phyloP scores from a whole-genome alignment of 2,888 invertebrate genomes.

The Prenolepis imparis region DNA sequence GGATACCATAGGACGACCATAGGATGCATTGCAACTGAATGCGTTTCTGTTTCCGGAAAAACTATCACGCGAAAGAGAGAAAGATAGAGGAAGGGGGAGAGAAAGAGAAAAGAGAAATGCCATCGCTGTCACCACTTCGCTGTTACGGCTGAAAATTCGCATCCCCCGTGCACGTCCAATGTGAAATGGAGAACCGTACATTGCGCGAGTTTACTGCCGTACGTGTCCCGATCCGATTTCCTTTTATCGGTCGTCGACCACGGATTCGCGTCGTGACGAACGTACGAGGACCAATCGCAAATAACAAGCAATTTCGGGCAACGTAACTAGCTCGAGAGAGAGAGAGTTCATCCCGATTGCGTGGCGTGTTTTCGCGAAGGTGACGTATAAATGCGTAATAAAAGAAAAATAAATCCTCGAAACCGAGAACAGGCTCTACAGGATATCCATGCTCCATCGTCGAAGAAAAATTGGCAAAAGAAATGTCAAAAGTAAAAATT shows the following conservation, averaged over 20 bases:
- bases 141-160: constrained; percentile 42
- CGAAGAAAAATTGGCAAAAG: background rate
- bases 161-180: constrained; percentile 31
- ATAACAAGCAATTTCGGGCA: constrained; percentile 46
- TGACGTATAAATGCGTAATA: constrained; percentile 4
- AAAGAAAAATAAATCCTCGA: background rate
- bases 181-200: constrained; percentile 45
- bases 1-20: background rate
- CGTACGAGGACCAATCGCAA: constrained; percentile 48
- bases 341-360: constrained; percentile 42
- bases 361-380: background rate
- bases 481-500: background rate
- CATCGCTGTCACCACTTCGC: constrained; percentile 41
- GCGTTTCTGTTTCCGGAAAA: background rate
- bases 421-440: background rate
- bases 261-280: constrained; percentile 39
- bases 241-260: constrained; percentile 61
- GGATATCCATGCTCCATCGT: background rate
- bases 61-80: constrained; percentile 8
- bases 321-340: constrained; percentile 37
- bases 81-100: background rate
- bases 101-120: background rate
- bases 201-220: constrained; percentile 54
- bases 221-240: constrained; percentile 68
- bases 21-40: background rate